phyloP scores from a whole-genome alignment of 2,113 vertebrate species.

The Pteruthius melanotis region DNA sequence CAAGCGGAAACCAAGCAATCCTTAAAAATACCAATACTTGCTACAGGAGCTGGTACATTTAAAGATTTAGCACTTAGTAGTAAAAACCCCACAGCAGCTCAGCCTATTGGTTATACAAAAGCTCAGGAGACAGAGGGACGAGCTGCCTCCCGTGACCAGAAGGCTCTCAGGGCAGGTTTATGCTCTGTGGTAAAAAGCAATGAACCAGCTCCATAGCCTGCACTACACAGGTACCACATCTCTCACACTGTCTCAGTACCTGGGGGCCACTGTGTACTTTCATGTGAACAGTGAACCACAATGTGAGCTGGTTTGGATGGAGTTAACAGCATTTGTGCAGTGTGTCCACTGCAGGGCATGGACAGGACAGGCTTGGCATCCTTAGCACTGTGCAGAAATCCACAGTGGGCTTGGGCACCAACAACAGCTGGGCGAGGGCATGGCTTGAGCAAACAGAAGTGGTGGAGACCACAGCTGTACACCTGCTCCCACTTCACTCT shows the following conservation, averaged over 20 bases:
- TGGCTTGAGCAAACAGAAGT: fast-evolving
- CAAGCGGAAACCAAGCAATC: neutral
- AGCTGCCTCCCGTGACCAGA: neutral
- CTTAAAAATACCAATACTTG: neutral
- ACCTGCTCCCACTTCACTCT: neutral
- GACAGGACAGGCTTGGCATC: neutral
- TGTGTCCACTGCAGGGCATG: fast-evolving
- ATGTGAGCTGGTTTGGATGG: neutral
- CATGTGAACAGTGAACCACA: neutral
- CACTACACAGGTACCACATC: neutral
- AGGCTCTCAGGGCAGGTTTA: neutral
- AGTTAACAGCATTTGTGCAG: neutral
- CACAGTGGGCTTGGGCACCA: neutral
- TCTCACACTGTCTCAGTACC: neutral
- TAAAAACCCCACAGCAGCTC: neutral
- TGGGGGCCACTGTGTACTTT: neutral
- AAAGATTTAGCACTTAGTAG: neutral
- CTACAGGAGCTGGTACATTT: neutral
- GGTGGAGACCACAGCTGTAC: neutral
- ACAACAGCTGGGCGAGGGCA: fast-evolving
- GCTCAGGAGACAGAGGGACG: neutral
- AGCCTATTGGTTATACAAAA: neutral
- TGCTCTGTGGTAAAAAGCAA: neutral
- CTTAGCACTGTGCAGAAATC: neutral
- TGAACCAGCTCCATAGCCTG: neutral